Evolutionary conservation across 2,888 invertebrate species (phyloP).

Genomic region (Flexamia atlantica): DNA sequence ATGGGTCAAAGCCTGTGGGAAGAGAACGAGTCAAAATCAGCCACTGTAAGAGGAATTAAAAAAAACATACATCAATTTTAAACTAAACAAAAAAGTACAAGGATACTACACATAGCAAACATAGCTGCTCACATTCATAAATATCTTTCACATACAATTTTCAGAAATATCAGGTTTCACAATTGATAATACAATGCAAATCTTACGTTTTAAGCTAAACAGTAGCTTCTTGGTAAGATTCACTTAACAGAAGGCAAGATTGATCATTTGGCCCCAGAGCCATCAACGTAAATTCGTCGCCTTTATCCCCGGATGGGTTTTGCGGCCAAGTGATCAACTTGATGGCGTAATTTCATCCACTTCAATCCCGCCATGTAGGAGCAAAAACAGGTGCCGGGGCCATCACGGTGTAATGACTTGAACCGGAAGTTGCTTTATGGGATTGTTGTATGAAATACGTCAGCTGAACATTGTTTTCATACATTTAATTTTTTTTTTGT

Average conservation of each 20-base stretch:
- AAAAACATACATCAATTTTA: no score
- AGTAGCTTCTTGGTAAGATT: not conserved
- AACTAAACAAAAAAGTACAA: no score
- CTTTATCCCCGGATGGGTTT: slow-evolving; percentile 19
- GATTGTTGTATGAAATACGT: no score
- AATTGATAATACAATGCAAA: not conserved
- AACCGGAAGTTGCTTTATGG: not conserved
- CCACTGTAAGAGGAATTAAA: no score
- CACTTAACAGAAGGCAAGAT: slow-evolving; percentile 2
- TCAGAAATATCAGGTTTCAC: no score
- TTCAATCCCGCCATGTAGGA: slow-evolving; percentile 1
- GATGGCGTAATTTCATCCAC: slow-evolving; percentile 4
- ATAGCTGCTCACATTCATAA: no score
- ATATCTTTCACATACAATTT: no score
- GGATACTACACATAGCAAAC: no score
- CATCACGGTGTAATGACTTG: not conserved
- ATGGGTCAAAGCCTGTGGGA: no score
- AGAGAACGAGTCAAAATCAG: no score
- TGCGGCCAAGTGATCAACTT: slow-evolving; percentile 16
- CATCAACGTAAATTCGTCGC: not conserved
- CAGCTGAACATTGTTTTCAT: no score
- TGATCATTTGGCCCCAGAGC: not conserved
- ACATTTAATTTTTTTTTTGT: no score
- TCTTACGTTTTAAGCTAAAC: not conserved
- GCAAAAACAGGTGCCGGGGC: slow-evolving; percentile 6